Conservation (phyloP, 2,888 invertebrate genomes). For the Drosophila setosimentum region DNA sequence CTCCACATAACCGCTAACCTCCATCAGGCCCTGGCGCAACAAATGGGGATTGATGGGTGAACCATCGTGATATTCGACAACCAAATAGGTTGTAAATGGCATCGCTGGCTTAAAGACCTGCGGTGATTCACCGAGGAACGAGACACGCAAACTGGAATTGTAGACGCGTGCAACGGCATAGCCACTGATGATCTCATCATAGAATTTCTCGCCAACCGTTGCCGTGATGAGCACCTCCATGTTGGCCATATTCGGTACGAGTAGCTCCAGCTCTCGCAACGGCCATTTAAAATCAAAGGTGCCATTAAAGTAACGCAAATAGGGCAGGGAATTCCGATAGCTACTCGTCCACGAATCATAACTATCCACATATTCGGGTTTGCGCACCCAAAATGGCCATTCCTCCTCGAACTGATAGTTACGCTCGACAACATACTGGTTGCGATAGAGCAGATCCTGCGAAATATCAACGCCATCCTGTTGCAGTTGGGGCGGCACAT, state of each 20-base stretch:
- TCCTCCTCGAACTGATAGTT: conserved; percentile 92
- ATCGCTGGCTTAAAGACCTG: conserved; percentile 98
- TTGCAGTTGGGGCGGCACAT: conserved; percentile 50
- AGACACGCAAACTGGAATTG: conserved; percentile 93
- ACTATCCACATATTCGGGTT: conserved; percentile 86
- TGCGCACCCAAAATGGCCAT: conserved; percentile 92
- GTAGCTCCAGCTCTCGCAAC: conserved; percentile 89
- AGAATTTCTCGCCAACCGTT: conserved; percentile 94
- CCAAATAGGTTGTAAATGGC: conserved; percentile 94
- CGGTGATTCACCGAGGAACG: conserved; percentile 95
- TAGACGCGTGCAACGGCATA: conserved; percentile 94
- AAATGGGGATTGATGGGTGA: conserved; percentile 90
- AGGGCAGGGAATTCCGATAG: conserved; percentile 88
- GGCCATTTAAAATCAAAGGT: conserved; percentile 95
- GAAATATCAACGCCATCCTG: conserved; percentile 67
- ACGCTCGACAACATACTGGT: conserved; percentile 88
- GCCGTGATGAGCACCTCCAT: conserved; percentile 94
- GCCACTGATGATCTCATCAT: conserved; percentile 93
- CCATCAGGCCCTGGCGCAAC: conserved; percentile 88
- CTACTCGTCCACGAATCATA: conserved; percentile 83
- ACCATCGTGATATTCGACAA: conserved; percentile 96
- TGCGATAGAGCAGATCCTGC: conserved; percentile 85
- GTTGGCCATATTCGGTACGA: conserved; percentile 87
- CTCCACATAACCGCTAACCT: conserved; percentile 88
- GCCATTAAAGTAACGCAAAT: conserved; percentile 93